Conservation (phyloP, 2,797 vertebrate species). For the Parauchenoglanis punctatus region DNA sequence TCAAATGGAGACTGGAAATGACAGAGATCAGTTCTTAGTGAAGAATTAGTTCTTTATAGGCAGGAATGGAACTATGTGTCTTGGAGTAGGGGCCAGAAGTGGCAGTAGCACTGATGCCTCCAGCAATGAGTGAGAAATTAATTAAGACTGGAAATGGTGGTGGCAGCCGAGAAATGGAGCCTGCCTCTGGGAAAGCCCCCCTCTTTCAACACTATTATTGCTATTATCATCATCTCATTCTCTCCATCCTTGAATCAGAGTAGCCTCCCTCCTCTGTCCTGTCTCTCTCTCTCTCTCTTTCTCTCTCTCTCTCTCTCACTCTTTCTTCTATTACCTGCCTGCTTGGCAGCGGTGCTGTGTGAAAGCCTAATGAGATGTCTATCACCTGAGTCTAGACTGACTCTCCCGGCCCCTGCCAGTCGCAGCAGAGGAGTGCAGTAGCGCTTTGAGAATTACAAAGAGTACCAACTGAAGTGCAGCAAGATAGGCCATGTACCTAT, state of each 20-base stretch:
- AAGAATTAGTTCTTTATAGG: slow-evolving; percentile 23
- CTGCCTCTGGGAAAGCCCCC: slow-evolving; percentile 56
- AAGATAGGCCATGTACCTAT: slow-evolving; percentile 28
- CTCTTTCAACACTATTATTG: slow-evolving; percentile 79
- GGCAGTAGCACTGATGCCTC: slow-evolving; percentile 66
- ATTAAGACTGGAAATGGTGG: slow-evolving; percentile 78
- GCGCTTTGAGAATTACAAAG: slow-evolving; percentile 48
- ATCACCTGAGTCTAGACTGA: slow-evolving; percentile 78
- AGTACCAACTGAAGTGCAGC: slow-evolving; percentile 28
- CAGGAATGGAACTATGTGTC: slow-evolving; percentile 12
- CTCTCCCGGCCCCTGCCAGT: slow-evolving; percentile 31
- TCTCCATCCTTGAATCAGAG: slow-evolving; percentile 26
- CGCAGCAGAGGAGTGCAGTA: slow-evolving; percentile 32
- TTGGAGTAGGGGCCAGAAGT: slow-evolving; percentile 14
- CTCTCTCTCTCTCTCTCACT: slow-evolving; percentile 11
- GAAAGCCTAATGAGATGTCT: slow-evolving; percentile 80
- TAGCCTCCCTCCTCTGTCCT: slow-evolving; percentile 28
- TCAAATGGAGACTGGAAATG: slow-evolving; percentile 18
- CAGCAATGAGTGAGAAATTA: slow-evolving; percentile 81
- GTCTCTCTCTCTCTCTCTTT: slow-evolving; percentile 31
- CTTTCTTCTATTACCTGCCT: slow-evolving; percentile 61
- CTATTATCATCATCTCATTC: slow-evolving; percentile 78
- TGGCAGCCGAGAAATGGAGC: slow-evolving; percentile 56
- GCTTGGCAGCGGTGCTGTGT: slow-evolving; percentile 65
- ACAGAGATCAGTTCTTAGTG: slow-evolving; percentile 18